Evolutionary conservation across 92 coral and sea anemone species (phyloP).

Genomic region (Chrysogorgia sp.): DNA sequence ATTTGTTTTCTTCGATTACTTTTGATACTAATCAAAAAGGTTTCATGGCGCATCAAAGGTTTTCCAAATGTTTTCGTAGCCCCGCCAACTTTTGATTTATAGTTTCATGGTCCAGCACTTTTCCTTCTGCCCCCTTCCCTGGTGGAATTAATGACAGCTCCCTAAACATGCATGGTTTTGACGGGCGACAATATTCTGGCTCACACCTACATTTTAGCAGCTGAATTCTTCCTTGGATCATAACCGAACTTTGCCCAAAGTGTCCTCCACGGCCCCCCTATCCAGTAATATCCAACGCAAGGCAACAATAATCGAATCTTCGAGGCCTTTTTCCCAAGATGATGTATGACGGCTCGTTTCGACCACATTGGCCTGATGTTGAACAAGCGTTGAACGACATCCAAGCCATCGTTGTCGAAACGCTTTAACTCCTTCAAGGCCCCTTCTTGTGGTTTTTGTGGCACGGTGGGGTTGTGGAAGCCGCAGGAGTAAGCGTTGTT

Average conservation of each 20-base stretch:
- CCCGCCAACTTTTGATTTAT: too few species aligned
- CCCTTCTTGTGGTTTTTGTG: slow-evolving; percentile 66
- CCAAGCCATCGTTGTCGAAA: slow-evolving; percentile 62
- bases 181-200: background rate
- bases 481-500: slow-evolving; percentile 67
- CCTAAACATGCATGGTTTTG: background rate
- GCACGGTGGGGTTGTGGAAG: slow-evolving; percentile 63
- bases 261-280: slow-evolving; percentile 95
- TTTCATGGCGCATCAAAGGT: too few species aligned
- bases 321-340: slow-evolving; percentile 56
- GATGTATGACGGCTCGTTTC: slow-evolving; percentile 70
- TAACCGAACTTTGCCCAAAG: slow-evolving; percentile 89
- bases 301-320: slow-evolving; percentile 72
- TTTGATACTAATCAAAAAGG: too few species aligned
- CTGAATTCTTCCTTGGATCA: slow-evolving; percentile 88
- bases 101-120: too few species aligned
- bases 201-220: slow-evolving; percentile 83
- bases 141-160: too few species aligned
- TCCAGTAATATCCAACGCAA: slow-evolving; percentile 73
- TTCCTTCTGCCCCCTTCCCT: too few species aligned
- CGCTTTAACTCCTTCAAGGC: slow-evolving; percentile 58
- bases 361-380: slow-evolving; percentile 91
- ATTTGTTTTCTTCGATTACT: too few species aligned
- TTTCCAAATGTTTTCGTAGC: too few species aligned
- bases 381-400: slow-evolving; percentile 71